phyloP scores from a whole-genome alignment of 2,113 vertebrate species.

The Microcebus lehilahytsara region DNA sequence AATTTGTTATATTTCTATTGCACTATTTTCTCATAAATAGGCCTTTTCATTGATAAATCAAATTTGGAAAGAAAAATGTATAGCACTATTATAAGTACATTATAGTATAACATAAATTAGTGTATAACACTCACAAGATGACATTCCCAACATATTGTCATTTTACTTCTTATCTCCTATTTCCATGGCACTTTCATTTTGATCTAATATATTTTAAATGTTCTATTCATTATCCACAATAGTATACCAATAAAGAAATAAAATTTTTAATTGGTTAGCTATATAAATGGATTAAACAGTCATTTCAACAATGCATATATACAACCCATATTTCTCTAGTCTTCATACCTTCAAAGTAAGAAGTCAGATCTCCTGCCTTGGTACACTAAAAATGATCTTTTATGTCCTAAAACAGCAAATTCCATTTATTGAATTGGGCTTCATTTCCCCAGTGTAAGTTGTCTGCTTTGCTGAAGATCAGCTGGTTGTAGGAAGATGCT shows the following conservation, averaged over 20 bases:
- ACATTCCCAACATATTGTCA: not conserved
- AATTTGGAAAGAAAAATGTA: not conserved
- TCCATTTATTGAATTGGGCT: too few relatives aligned
- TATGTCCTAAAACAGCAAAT: not conserved
- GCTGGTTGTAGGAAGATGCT: too few relatives aligned
- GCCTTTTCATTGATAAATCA: not conserved
- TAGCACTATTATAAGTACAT: not conserved
- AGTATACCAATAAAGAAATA: not conserved
- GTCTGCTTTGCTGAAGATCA: too few relatives aligned
- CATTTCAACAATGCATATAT: not conserved
- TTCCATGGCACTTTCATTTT: not conserved
- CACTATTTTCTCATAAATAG: not conserved
- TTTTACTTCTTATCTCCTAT: not conserved
- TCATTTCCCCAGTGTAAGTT: too few relatives aligned
- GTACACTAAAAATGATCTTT: fast-evolving
- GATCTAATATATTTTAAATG: not conserved
- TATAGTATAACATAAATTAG: not conserved
- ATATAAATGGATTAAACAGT: not conserved
- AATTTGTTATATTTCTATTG: not conserved
- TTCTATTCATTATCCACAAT: not conserved
- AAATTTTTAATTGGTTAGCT: not conserved
- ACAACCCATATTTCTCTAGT: not conserved
- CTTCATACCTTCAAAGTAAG: not conserved
- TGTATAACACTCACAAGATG: not conserved
- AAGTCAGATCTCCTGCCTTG: not conserved